These are phyloP conservation scores for Yoshiicerus persimilis DNA, from an alignment of 1,140 invertebrate species.

Conservation along the genomic window DNA sequence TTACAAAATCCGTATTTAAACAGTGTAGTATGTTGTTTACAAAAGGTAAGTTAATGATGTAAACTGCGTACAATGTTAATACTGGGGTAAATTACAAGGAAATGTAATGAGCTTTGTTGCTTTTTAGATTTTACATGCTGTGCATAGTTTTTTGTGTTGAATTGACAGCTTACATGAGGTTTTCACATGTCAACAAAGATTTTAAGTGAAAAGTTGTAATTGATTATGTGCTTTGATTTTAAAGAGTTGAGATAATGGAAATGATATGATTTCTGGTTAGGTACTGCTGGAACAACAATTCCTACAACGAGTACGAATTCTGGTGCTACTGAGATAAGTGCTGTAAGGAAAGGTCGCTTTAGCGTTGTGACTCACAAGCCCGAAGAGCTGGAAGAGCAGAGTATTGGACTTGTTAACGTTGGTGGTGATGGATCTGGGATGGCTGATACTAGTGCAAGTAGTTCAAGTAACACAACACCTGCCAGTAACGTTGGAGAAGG, in stretches of 20 bases:
- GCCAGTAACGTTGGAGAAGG: neutral
- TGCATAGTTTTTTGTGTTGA: too few relatives aligned
- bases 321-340: conserved; percentile 11
- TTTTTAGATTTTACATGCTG: too few relatives aligned
- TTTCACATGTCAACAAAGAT: neutral
- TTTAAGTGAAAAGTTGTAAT: neutral
- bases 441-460: neutral
- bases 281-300: neutral
- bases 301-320: neutral
- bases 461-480: neutral
- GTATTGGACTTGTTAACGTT: neutral
- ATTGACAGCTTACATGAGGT: neutral
- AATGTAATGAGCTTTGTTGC: too few relatives aligned
- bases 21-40: too few relatives aligned
- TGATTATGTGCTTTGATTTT: too few relatives aligned
- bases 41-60: too few relatives aligned
- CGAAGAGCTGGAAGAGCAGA: conserved; percentile 40
- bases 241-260: too few relatives aligned
- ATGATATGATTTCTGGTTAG: neutral
- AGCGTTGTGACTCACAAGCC: conserved; percentile 49
- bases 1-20: too few relatives aligned
- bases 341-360: conserved; percentile 48
- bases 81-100: too few relatives aligned
- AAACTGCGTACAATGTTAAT: too few relatives aligned
- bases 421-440: neutral